Base-by-base conservation (phyloP, 2,888 invertebrate genomes). In the Ptychoptera albimana region DNA sequence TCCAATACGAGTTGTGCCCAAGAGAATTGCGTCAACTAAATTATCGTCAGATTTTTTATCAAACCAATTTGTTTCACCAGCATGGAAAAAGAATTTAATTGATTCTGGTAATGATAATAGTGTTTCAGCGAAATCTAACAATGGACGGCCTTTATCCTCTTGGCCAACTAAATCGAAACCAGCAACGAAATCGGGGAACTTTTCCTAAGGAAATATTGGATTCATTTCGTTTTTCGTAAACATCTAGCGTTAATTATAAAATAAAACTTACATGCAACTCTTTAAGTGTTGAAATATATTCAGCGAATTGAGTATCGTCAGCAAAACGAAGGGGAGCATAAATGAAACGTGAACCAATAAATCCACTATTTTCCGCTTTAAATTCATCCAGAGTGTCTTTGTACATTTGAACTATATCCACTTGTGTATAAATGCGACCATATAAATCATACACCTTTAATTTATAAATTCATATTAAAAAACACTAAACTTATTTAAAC, bases 131-230 rank as follows among this genome's bases (percentile, higher is more conserved):
- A 78, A 82, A 12, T 75, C 70, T 34, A 70, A 58, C 1, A 86
- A 58, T 0, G 81, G 75, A 32, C 65, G 61, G 0, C 84, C 83
- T 39, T 64, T 57, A 54, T 86, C 85, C 59, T 87, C 87, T 54
- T 81, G 79, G 0, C 85, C 85, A 0, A 86, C 83, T 46, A 88
- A 67, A 65, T 87, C 87, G 51, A 86, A 84, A 7, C 86, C 87
- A 16, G 77, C 79, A 35, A 86, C 67, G 47, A 77, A 72, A 11
- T 77, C 69, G 0, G 83, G 79, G 58, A 75, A 74, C 8, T 63
- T 57, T 1, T 53, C 54, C 57, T 73, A 70, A 75, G 58, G 32
- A 10, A 13, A 39, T 39, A 42, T 11, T 34, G 30, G 9, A 50
- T 51, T 43, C 51, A 57, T 2, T 66, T 66, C 16, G 60, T 47